phyloP scores from a whole-genome alignment of 2,888 invertebrate genomes.

The Cryptus viduatorius region DNA sequence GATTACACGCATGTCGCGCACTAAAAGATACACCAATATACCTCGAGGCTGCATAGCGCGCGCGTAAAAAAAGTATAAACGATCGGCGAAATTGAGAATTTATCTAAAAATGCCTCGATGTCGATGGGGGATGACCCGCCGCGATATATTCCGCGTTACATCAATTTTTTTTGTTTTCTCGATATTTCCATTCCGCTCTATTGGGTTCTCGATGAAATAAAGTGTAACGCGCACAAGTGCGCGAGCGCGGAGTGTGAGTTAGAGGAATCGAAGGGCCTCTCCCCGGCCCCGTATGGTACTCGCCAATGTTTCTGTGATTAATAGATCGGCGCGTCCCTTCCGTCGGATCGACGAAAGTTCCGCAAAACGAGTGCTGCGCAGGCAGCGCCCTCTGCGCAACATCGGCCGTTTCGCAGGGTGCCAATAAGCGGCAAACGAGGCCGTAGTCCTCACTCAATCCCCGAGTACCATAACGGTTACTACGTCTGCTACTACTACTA shows the following conservation, averaged over 20 bases:
- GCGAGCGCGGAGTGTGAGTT: slow-evolving; percentile 36
- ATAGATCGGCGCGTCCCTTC: slow-evolving; percentile 31
- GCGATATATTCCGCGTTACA: slow-evolving; percentile 23
- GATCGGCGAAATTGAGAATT: slow-evolving; percentile 34
- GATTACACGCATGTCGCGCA: not conserved
- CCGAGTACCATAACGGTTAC: not conserved
- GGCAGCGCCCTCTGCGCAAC: slow-evolving; percentile 15
- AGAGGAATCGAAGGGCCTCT: slow-evolving; percentile 13
- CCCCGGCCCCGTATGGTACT: not conserved
- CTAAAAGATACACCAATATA: too few relatives aligned
- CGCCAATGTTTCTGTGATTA: slow-evolving; percentile 49
- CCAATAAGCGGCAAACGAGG: slow-evolving; percentile 39
- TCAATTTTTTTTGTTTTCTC: not conserved
- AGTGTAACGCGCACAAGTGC: slow-evolving; percentile 14
- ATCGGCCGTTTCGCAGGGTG: slow-evolving; percentile 22
- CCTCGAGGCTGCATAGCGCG: not conserved
- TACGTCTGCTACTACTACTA: not conserved
- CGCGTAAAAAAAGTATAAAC: slow-evolving; percentile 2
- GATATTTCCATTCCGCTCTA: slow-evolving; percentile 20
- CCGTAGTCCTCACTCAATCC: slow-evolving; percentile 20
- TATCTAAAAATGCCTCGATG: slow-evolving; percentile 7
- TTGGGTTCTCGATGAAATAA: slow-evolving; percentile 24
- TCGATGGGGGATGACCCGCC: slow-evolving; percentile 11
- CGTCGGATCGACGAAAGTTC: slow-evolving; percentile 45
- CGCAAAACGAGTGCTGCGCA: not conserved